These are phyloP conservation scores for Zaprionus africanus DNA, from an alignment of 1,140 invertebrate genomes.

Conservation along the genomic window DNA sequence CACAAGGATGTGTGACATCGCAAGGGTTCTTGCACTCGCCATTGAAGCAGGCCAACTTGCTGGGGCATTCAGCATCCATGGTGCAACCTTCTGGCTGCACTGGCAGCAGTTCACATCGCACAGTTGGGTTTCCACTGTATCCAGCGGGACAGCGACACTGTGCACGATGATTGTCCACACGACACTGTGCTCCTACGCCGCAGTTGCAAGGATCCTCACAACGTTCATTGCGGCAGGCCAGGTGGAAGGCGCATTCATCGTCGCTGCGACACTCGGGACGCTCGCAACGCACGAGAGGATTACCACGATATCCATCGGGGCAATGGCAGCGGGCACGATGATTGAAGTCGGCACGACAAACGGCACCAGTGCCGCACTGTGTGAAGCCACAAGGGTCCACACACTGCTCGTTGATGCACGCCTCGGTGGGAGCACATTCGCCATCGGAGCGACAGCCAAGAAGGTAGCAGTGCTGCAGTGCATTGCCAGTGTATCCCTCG, in stretches of 20 bases:
- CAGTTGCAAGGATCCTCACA: slow-evolving; percentile 93
- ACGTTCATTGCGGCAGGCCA: slow-evolving; percentile 90
- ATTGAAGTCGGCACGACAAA: slow-evolving; percentile 89
- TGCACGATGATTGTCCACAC: slow-evolving; percentile 90
- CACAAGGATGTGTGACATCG: slow-evolving; percentile 91
- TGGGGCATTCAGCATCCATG: slow-evolving; percentile 93
- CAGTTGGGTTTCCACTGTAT: slow-evolving; percentile 91
- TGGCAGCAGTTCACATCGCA: slow-evolving; percentile 87
- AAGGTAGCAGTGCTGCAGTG: slow-evolving; percentile 86
- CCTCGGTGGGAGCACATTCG: slow-evolving; percentile 92
- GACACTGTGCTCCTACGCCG: slow-evolving; percentile 89
- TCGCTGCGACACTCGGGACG: slow-evolving; percentile 91
- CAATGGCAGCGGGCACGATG: slow-evolving; percentile 93
- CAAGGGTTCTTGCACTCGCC: slow-evolving; percentile 94
- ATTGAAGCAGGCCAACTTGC: slow-evolving; percentile 92
- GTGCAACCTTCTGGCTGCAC: slow-evolving; percentile 89
- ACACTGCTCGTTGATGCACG: slow-evolving; percentile 94
- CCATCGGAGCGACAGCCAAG: slow-evolving; percentile 94
- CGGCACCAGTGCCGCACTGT: slow-evolving; percentile 92
- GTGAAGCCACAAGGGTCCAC: slow-evolving; percentile 91
- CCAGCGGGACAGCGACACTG: slow-evolving; percentile 93
- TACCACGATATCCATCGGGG: slow-evolving; percentile 89
- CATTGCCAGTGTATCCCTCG: slow-evolving; percentile 93
- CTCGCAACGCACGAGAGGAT: slow-evolving; percentile 90
- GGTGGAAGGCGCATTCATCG: slow-evolving; percentile 89